Evolutionary conservation across 2,888 invertebrate species (phyloP).

Genomic region (Drosophila lutescens): DNA sequence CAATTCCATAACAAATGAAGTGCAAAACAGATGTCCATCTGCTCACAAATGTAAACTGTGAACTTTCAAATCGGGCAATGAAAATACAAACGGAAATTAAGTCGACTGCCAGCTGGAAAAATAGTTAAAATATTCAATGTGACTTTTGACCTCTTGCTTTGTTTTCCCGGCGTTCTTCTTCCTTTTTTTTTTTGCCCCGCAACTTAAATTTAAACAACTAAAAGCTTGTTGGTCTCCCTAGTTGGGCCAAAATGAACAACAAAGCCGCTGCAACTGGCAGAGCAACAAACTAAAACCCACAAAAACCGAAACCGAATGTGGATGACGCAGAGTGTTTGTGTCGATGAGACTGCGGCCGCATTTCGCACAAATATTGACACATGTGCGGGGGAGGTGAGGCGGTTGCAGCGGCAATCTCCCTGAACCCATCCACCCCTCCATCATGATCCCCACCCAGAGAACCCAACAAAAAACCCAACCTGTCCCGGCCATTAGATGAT

Average conservation of each 20-base stretch:
- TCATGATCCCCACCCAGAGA: background rate
- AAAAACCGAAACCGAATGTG: conserved; percentile 43
- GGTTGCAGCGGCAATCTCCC: conserved; percentile 1
- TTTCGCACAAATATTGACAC: conserved; percentile 79
- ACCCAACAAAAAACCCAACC: conserved; percentile 40
- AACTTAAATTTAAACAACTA: conserved; percentile 76
- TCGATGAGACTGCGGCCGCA: conserved; percentile 68
- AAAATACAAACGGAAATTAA: conserved; percentile 71
- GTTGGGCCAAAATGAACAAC: conserved; percentile 18
- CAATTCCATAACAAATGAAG: conserved; percentile 74
- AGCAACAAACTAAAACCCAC: conserved; percentile 37
- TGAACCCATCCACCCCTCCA: conserved; percentile 1
- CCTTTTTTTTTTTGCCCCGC: conserved; percentile 32
- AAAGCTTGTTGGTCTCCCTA: conserved; percentile 41
- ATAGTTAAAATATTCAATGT: conserved; percentile 44
- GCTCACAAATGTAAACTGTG: conserved; percentile 27
- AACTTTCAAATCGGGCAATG: conserved; percentile 18
- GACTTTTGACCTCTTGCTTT: conserved; percentile 17
- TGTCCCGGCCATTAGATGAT: conserved; percentile 71
- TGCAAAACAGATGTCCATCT: conserved; percentile 73
- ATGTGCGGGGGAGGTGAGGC: conserved; percentile 48
- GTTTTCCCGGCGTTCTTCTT: background rate
- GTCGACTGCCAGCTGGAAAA: conserved; percentile 53
- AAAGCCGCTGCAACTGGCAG: conserved; percentile 21
- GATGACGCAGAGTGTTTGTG: conserved; percentile 67